These are phyloP conservation scores for Apodemia zela DNA, from an alignment of 2,888 invertebrate species.

Conservation along the genomic window DNA sequence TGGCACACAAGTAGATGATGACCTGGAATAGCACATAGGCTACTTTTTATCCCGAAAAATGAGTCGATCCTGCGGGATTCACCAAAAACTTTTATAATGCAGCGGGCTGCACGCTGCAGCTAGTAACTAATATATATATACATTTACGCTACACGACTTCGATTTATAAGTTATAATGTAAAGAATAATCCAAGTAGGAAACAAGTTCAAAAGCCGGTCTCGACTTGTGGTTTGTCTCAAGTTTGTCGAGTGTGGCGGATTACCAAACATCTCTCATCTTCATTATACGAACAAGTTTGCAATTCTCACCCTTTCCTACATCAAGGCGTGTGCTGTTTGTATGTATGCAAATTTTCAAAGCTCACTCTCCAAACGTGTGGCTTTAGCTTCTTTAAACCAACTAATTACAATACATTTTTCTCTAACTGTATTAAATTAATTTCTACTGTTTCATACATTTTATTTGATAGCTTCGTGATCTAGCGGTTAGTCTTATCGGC, in stretches of 20 bases:
- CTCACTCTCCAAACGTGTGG: constrained; percentile 63
- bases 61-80: no score
- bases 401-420: no score
- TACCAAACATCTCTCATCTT: constrained; percentile 65
- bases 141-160: neutral
- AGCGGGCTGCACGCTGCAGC: no score
- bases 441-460: no score
- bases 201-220: constrained; percentile 36
- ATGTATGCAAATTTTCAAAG: constrained; percentile 68
- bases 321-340: constrained; percentile 46
- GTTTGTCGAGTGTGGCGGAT: constrained; percentile 62
- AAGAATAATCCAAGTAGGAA: constrained; percentile 31
- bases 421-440: no score
- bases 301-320: constrained; percentile 51
- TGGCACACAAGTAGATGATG: no score
- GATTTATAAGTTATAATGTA: neutral
- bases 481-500: no score
- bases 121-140: neutral
- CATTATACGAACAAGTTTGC: constrained; percentile 72
- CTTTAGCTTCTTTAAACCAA: constrained; percentile 40
- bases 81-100: no score
- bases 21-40: no score
- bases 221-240: constrained; percentile 55
- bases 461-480: no score
- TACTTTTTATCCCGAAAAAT: no score